Base-by-base conservation (phyloP, 2,113 vertebrate species). In the Xenotilapia leptura region DNA sequence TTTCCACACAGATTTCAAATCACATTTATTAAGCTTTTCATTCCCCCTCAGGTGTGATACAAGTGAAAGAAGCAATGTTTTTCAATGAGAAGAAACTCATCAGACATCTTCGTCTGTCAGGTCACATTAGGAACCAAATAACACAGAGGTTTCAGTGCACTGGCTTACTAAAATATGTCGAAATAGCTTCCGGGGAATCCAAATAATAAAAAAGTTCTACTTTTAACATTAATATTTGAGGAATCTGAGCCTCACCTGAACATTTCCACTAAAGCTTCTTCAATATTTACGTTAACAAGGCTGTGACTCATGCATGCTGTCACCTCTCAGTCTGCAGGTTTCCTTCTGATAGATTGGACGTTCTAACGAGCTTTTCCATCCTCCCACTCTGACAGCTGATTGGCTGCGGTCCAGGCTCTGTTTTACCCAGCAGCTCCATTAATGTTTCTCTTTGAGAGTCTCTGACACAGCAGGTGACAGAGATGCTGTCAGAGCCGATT, bases 371-470 rank as follows among this genome's bases (percentile, higher is more conserved):
- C 73, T 55, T 88, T 83, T 86, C 15, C 84, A 9, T 80, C 77
- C 89, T 86, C 81, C 83, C 83, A 83, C 60, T 26, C 79, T 70
- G 89, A 88, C 91, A 86, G 68, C 82, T 79, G 85, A 88, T 68
- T 94, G 93, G 90, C 91, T 79, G 87, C n/a, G 0, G 56, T 84
- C 89, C 92, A 81, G 62, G 14, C 36, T 83, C 10, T 11, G 51
- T 80, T 86, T 87, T 79, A 70, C 49, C 85, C 82, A 56, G 85
- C 73, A 82, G 89, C 56, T 84, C 40, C 84, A 86, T 79, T 89
- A 73, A 81, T 49, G 81, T 89, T 84, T 83, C 75, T 80, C 80
- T 80, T 88, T 79, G 68, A 54, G 56, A 85, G 80, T 82, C 42
- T 14, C 47, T 89, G 45, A 77, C 88, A n/a, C 82, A 86, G 87